Evolutionary conservation across 2,888 invertebrate genomes (phyloP).

Genomic region (Epirrhoe tristata): DNA sequence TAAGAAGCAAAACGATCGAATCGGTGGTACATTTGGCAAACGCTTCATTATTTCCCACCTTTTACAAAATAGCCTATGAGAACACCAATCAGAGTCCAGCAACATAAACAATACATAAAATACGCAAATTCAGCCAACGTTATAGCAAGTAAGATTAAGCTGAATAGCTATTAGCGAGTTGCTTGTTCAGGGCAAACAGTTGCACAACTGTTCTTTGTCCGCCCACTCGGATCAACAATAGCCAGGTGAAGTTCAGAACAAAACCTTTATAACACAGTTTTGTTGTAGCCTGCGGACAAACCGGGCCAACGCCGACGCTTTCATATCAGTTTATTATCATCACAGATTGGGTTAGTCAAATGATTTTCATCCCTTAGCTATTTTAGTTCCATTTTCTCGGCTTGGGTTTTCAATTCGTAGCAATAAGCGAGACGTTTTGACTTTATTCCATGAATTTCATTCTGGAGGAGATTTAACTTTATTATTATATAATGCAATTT

Average conservation of each 20-base stretch:
- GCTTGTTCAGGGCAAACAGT: slow-evolving; percentile 24
- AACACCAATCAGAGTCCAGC: too few species aligned
- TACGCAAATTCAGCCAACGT: neutral
- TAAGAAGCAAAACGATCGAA: too few species aligned
- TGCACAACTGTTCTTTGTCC: slow-evolving; percentile 30
- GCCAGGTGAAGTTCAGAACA: slow-evolving; percentile 48
- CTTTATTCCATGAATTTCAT: neutral
- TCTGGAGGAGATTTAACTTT: too few species aligned
- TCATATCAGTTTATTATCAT: slow-evolving; percentile 14
- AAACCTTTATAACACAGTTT: slow-evolving; percentile 45
- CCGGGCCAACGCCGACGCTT: slow-evolving; percentile 8
- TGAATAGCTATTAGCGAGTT: slow-evolving; percentile 24
- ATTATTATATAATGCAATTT: too few species aligned
- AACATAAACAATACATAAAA: neutral
- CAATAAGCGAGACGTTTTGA: neutral
- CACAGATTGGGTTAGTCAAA: slow-evolving; percentile 15
- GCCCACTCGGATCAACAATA: slow-evolving; percentile 39
- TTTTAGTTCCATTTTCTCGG: neutral
- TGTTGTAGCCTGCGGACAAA: slow-evolving; percentile 17
- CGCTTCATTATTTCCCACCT: neutral
- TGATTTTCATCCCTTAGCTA: neutral
- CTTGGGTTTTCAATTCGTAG: neutral
- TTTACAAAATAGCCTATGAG: too few species aligned
- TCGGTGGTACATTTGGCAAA: too few species aligned
- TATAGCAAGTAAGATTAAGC: slow-evolving; percentile 1